Conservation (phyloP, 2,113 vertebrate species). For the Lepus timidus region DNA sequence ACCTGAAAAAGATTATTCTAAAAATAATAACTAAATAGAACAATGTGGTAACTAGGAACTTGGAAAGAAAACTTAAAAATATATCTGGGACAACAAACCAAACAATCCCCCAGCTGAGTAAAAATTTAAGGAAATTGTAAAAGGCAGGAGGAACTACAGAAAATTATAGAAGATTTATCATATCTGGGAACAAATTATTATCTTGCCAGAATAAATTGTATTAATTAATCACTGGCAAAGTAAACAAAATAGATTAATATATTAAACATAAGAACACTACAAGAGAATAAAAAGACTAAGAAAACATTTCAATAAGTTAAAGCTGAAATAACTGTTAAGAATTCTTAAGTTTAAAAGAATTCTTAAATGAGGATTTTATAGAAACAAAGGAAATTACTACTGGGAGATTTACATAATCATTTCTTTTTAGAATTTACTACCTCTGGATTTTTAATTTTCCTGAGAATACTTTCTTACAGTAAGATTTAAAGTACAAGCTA, state of each 20-base stretch:
- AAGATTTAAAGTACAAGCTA: conserved; percentile 51
- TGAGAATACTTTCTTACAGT: background rate
- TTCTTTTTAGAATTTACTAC: background rate
- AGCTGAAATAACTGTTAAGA: background rate
- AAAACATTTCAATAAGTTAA: conserved; percentile 16
- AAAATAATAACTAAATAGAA: conserved; percentile 21
- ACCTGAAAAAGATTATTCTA: background rate
- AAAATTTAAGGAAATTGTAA: background rate
- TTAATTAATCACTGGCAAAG: background rate
- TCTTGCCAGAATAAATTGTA: conserved; percentile 1
- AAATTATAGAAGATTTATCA: background rate
- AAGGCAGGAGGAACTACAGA: background rate
- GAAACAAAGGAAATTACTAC: background rate
- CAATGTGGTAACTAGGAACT: background rate
- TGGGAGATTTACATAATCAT: background rate
- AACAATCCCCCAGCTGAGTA: background rate
- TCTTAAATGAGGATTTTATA: background rate
- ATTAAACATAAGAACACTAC: background rate
- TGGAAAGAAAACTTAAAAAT: conserved; percentile 8
- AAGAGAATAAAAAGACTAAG: conserved; percentile 28
- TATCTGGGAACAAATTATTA: background rate
- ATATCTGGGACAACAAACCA: conserved; percentile 19
- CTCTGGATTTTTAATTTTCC: conserved; percentile 44
- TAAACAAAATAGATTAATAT: conserved; percentile 19
- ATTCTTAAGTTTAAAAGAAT: conserved; percentile 61